Percentiles rank a stretch among this genome's conserved stretches.
Conservation (phyloP, 2,113 vertebrate species). For the Actinemys pallida region DNA sequence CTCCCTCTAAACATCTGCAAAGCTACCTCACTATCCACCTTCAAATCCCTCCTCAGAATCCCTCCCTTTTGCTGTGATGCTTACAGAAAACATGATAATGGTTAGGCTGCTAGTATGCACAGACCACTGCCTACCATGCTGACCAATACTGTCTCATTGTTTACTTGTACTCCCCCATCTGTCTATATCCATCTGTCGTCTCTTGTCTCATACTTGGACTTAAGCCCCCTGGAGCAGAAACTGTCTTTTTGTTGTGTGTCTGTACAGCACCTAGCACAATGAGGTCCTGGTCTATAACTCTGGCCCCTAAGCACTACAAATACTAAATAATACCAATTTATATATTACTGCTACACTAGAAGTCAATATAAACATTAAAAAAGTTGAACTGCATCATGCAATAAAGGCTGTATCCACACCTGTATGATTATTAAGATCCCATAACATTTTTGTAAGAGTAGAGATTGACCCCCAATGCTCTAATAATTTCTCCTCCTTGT, state of each 20-base stretch:
- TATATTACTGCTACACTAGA: background rate
- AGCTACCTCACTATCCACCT: background rate
- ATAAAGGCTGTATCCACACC: background rate
- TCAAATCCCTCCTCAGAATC: background rate
- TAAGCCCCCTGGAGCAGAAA: background rate
- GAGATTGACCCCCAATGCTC: background rate
- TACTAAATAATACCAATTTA: background rate
- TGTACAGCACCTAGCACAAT: background rate
- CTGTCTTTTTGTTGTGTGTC: background rate
- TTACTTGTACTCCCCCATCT: background rate
- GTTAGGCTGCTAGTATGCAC: background rate
- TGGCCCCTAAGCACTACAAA: background rate
- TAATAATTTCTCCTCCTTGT: background rate
- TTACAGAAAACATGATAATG: background rate
- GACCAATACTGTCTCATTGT: background rate
- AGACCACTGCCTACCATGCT: background rate
- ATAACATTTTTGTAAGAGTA: background rate
- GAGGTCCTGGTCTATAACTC: background rate
- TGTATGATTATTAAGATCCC: background rate
- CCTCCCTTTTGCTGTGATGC: background rate
- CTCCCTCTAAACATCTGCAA: background rate
- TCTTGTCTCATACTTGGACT: background rate
- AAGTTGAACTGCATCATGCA: accelerated
- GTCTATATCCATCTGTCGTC: background rate
- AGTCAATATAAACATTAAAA: background rate